Base-by-base conservation (phyloP, 2,888 invertebrate genomes). In the Tyria jacobaeae region DNA sequence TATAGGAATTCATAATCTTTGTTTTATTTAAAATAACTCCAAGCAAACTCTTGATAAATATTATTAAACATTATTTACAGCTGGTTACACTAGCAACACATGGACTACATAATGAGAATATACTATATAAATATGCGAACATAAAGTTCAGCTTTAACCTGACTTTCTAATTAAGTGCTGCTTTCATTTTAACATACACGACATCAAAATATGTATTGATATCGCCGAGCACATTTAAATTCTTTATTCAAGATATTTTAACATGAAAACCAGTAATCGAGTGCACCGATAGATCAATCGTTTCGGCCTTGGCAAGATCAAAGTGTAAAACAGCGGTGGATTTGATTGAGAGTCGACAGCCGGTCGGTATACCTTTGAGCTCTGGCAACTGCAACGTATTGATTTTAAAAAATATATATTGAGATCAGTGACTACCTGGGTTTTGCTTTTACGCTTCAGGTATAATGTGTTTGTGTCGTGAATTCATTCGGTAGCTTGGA, bases 271-370 rank as follows among this genome's bases (percentile, higher is more conserved):
- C 50, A 47, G 47, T 35, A 24, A 57, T 63, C 57, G 58, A 70
- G 67, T 70, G 44, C 48, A 48, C 49, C 44, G 25, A n/a, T 53
- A 41, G 17, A 41, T 63, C 62, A 76, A 71, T 62, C 55, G 53
- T 48, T 63, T 48, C 62, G 73, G 64, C 84, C 85, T 84, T 83
- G 80, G 75, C 70, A 65, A 63, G 27, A 76, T 79, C 69, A 68
- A n/a, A 68, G 57, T 68, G 60, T 54, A 69, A 79, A 75, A 71
- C 78, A 75, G 75, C 76, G 78, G 78, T 65, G 75, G 72, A 78
- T 79, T 84, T 80, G 78, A 78, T 77, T 71, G 55, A 68, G 71
- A 62, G 63, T 59, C 60, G 17, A 17, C 61, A 6, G 31, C 14
- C 14, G 25, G 14, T 17, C n/a, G 58, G 41, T 61, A 71, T 73